Evolutionary conservation across 2,888 invertebrate genomes (phyloP).

Genomic region (Rotaria sp.): DNA sequence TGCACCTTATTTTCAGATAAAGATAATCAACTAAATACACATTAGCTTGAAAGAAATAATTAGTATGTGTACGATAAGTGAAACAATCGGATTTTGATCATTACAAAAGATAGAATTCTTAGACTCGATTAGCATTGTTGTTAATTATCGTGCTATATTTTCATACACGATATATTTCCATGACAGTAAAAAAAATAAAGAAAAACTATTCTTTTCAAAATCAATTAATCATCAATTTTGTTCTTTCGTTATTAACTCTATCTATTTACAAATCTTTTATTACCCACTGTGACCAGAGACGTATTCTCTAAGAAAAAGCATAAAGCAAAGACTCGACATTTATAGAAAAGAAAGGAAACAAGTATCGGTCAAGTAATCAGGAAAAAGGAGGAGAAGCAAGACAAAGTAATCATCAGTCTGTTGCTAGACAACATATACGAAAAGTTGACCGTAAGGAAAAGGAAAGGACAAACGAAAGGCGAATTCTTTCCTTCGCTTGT

Average conservation of each 20-base stretch:
- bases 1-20: neutral
- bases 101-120: no score
- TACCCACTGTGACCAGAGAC: neutral
- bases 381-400: no score
- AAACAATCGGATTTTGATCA: no score
- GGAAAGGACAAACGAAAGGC: neutral
- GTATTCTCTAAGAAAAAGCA: neutral
- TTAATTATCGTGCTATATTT: no score
- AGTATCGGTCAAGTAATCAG: neutral
- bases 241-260: neutral
- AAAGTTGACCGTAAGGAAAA: neutral
- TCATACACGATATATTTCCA: no score
- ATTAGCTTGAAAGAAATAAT: no score
- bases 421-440: neutral
- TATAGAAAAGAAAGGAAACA: neutral
- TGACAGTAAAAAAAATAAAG: no score
- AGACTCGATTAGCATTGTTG: no score
- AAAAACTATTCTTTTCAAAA: no score
- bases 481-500: neutral
- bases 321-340: neutral
- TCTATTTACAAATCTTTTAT: neutral
- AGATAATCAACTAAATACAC: no score
- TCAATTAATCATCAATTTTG: no score
- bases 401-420: neutral
- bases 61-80: no score